Evolutionary conservation across 2,113 vertebrate species (phyloP), one percentile per base, ranked within the genome.

Genomic region (Amblyopsis rosae): DNA sequence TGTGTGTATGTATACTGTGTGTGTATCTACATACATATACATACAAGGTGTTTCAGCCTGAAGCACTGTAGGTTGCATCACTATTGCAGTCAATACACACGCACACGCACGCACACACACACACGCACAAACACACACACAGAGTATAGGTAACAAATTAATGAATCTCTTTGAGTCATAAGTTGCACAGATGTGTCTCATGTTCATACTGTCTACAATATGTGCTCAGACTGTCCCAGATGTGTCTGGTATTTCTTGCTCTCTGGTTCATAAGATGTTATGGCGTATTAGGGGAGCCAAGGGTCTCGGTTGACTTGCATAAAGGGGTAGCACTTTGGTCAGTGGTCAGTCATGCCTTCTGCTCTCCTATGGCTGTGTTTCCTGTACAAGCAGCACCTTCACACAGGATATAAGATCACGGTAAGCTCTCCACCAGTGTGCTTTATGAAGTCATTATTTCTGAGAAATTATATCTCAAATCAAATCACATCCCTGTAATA

Each of bases 401-500:
- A 75, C 8, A 5, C 19, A 3, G 19, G 76, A 62, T 71, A 61
- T 76, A 79, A 71, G 79, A 77, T 76, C 69, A 83, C 58, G 72
- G 79, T 70, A 62, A 72, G 26, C 73, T 78, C 33, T 69, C 81
- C 82, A 65, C 81, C 82, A 65, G 69, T 83, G 84, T 84, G 69
- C 86, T 83, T 80, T 84, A 48, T 70, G 69, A 75, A 82, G 85
- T 75, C 77, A 81, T 88, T 82, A 82, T 77, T 88, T 51, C 59
- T 55, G 6, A 17, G 50, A 79, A 83, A 88, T 85, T 70, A 79
- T 81, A 82, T 88, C 77, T 1, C 77, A 63, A 74, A 17, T 70
- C 19, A 10, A 82, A 88, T 88, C 80, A 67, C 9, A 47, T 13
- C 61, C 59, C 78, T 9, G 12, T 62, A 77, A 86, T 78, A 84